Percentiles rank a stretch among this genome's conserved stretches.
These are phyloP conservation scores for Bujurquina vittata DNA, from an alignment of 2,113 vertebrate genomes.

Conservation along the genomic window DNA sequence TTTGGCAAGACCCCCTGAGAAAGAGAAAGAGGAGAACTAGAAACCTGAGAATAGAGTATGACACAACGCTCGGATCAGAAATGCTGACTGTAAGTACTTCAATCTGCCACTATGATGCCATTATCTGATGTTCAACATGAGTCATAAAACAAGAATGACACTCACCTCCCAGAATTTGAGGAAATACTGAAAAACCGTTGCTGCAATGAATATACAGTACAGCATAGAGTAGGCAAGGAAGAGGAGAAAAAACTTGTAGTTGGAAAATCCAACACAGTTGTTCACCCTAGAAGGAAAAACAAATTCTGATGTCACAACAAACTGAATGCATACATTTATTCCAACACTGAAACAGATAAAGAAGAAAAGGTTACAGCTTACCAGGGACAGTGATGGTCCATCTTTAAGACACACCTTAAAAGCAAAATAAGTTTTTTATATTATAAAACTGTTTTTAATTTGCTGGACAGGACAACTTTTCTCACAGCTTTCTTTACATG, in stretches of 20 bases:
- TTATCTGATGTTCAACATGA: neutral
- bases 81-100: neutral
- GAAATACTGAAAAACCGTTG: constrained; percentile 96
- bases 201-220: constrained; percentile 92
- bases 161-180: constrained; percentile 98
- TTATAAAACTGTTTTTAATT: neutral
- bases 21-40: constrained; percentile 40
- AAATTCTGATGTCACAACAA: neutral
- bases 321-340: neutral
- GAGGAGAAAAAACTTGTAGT: constrained; percentile 99
- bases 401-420: constrained; percentile 95
- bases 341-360: neutral
- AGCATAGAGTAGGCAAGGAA: constrained; percentile 96
- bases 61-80: neutral
- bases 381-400: constrained; percentile 99
- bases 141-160: constrained; percentile 44
- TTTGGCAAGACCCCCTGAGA: constrained; percentile 88
- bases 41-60: constrained; percentile 20
- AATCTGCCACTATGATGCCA: neutral
- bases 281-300: constrained; percentile 89
- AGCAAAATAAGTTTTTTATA: constrained; percentile 2
- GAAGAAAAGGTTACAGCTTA: constrained; percentile 69
- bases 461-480: neutral
- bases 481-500: neutral
- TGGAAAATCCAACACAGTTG: constrained; percentile 98